These are phyloP conservation scores for Marcusenius ussheri DNA, from an alignment of 2,113 vertebrate genomes.

Conservation along the genomic window DNA sequence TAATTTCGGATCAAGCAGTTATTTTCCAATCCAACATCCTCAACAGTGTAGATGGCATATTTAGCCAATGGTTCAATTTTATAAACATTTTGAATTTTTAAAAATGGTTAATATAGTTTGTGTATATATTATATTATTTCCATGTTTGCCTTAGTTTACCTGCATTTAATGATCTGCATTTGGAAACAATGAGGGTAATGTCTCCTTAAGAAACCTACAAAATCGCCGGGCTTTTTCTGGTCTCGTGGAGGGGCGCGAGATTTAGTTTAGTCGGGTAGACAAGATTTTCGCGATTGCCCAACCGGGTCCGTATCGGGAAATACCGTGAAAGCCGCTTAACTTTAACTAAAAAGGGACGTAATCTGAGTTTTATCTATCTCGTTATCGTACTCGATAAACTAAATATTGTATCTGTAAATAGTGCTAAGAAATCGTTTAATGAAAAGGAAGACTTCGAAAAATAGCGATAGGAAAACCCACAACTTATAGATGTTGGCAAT, in stretches of 20 bases:
- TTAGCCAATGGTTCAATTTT: not conserved
- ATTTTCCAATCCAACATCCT: not conserved
- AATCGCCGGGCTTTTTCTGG: not conserved
- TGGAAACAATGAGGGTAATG: not conserved
- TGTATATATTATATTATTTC: not conserved
- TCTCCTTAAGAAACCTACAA: not conserved
- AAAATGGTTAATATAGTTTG: not conserved
- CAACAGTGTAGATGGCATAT: not conserved
- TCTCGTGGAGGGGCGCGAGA: not conserved
- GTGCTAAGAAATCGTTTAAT: not conserved
- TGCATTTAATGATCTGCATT: not conserved
- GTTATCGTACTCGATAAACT: not conserved
- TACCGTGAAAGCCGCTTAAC: not conserved
- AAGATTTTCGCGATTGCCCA: not conserved
- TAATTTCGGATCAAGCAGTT: not conserved
- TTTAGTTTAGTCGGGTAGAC: not conserved
- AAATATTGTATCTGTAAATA: not conserved
- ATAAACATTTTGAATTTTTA: not conserved
- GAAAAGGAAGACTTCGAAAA: not conserved
- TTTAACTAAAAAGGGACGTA: not conserved
- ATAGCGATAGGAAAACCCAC: not conserved
- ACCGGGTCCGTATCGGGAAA: not conserved
- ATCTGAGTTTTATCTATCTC: not conserved
- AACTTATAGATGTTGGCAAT: not conserved
- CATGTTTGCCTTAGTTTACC: not conserved